Conservation (phyloP, 2,888 invertebrate species). For the Cremastobaeus sp. region DNA sequence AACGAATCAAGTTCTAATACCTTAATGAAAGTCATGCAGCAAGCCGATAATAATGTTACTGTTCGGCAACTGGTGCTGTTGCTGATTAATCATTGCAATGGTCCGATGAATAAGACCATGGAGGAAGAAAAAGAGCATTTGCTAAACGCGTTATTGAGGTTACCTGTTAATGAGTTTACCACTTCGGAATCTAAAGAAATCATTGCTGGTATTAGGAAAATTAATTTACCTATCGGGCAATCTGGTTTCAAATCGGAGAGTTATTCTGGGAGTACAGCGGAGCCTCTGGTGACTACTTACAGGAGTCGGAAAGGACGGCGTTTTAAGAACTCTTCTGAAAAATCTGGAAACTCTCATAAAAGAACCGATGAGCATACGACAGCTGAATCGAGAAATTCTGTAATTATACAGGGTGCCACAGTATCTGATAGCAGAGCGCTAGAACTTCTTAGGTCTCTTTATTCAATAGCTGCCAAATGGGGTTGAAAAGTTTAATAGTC, state of each 20-base stretch:
- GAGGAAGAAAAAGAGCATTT: constrained; percentile 85
- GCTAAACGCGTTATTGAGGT: constrained; percentile 84
- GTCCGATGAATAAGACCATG: constrained; percentile 84
- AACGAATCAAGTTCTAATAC: constrained; percentile 87
- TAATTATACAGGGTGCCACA: constrained; percentile 74
- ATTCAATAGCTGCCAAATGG: constrained; percentile 90
- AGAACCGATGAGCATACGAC: constrained; percentile 70
- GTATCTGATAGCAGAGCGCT: constrained; percentile 87
- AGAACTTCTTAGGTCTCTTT: constrained; percentile 89
- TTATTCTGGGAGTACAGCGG: constrained; percentile 60
- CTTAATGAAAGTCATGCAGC: constrained; percentile 89
- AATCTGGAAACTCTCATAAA: constrained; percentile 66
- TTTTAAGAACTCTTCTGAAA: constrained; percentile 72
- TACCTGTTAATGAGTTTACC: constrained; percentile 79
- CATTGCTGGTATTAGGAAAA: constrained; percentile 70
- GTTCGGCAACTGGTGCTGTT: constrained; percentile 86
- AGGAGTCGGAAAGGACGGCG: constrained; percentile 71
- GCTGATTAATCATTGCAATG: constrained; percentile 87
- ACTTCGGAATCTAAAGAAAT: constrained; percentile 77
- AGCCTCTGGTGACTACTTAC: constrained; percentile 71
- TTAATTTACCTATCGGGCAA: constrained; percentile 68
- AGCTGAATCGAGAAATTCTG: constrained; percentile 73
- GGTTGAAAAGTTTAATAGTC: constrained; percentile 81
- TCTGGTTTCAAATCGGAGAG: constrained; percentile 39
- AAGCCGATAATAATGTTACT: constrained; percentile 87